Base-by-base conservation (phyloP, 2,888 invertebrate species). In the Apodemia mormo region DNA sequence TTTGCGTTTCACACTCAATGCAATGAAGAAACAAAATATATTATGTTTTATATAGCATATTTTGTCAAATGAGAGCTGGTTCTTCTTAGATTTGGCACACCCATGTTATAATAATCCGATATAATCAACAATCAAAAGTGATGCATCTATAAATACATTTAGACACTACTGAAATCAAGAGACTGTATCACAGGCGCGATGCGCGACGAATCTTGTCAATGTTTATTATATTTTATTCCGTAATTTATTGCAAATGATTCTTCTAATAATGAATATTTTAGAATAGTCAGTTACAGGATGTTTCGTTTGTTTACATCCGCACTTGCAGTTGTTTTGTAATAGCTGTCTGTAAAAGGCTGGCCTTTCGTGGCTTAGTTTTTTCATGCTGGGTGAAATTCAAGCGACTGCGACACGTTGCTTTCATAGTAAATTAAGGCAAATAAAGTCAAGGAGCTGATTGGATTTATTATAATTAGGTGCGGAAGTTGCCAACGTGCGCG, bases 101-200 rank as follows among this genome's bases (percentile, higher is more conserved):
- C 58, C 58, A 61, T 33, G 29, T 58, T 58, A 12, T 61, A 61
- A 61, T 33, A 61, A 61, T 61, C 58, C 58, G 58, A 61, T 61
- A 61, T 12, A 12, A 61, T 30, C 58, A 33, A 3, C 33, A 33
- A 12, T 10, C 58, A 61, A 22, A 61, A 30, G 58, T 33, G 58
- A 61, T 3, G 10, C 58, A 12, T 12, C 58, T 61, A 14, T 29
- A 61, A 61, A 61, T 61, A 61, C 4, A 12, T 61, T 61, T 33
- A 61, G 58, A 29, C 33, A 30, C 12, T 12, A 61, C 8, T 33
- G 10, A 33, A 61, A 61, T 61, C 58, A 30, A 8, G 30, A 29
- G 29, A 30, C 30, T 10, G 58, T 29, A 30, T 58, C 30, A 30
- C 10, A 10, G 58, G 2, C 58, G 58, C 10, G 45, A 45, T 12